phyloP scores from a whole-genome alignment of 2,797 vertebrate species.

The Cyclopterus lumpus region DNA sequence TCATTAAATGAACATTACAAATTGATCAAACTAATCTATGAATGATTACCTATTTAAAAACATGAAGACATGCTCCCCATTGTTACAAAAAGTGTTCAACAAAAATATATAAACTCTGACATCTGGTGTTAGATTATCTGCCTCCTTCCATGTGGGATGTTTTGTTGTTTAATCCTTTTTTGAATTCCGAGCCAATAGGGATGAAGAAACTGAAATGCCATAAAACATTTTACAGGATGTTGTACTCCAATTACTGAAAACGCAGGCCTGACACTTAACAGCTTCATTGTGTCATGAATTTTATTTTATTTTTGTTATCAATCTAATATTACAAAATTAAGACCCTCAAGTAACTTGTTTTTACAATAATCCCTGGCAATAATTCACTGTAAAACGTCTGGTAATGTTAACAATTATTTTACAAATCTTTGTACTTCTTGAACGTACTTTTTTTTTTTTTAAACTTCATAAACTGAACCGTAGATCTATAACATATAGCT shows the following conservation, averaged over 20 bases:
- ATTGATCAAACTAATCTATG: not conserved
- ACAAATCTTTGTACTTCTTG: not conserved
- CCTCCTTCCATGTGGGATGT: slow-evolving; percentile 27
- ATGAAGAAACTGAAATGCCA: slow-evolving; percentile 25
- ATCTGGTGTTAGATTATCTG: slow-evolving; percentile 40
- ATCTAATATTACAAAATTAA: not conserved
- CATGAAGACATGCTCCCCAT: not conserved
- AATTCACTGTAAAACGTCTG: not conserved
- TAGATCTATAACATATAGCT: slow-evolving; percentile 9
- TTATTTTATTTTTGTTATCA: not conserved
- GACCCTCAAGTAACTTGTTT: not conserved
- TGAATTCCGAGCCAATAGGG: slow-evolving; percentile 1
- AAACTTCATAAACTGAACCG: slow-evolving; percentile 5
- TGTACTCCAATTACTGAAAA: slow-evolving; percentile 32
- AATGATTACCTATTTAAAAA: not conserved
- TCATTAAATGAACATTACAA: not conserved
- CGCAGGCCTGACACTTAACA: not conserved
- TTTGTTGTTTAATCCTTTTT: slow-evolving; percentile 33
- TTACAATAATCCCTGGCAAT: not conserved
- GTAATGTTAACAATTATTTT: not conserved
- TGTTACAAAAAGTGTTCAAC: not conserved
- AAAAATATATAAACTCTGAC: slow-evolving; percentile 13
- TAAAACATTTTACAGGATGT: slow-evolving; percentile 36
- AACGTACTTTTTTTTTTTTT: not conserved
- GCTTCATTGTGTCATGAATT: not conserved